Evolutionary conservation across 2,797 vertebrate species (phyloP).

Genomic region (Antennarius maculatus): DNA sequence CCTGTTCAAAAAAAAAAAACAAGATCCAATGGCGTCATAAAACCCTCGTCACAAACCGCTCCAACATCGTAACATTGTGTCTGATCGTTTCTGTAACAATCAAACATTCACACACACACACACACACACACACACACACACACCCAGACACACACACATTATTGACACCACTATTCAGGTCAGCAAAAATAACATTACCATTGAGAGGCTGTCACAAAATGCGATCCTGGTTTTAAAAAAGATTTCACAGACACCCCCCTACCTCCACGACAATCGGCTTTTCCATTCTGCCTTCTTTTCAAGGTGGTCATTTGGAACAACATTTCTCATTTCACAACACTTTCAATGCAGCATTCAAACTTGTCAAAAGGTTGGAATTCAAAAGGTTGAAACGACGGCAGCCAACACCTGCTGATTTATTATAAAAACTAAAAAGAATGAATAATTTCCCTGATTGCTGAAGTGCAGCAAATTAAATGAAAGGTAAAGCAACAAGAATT

Average conservation of each 20-base stretch:
- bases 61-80: not conserved
- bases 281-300: not conserved
- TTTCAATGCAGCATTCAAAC: not conserved
- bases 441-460: not conserved
- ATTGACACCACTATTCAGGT: conserved; percentile 4
- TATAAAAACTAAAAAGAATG: not conserved
- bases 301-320: not conserved
- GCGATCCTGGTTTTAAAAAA: not conserved
- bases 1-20: not conserved
- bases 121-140: too few species aligned
- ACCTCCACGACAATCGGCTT: not conserved
- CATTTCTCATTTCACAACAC: not conserved
- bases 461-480: not conserved
- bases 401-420: not conserved
- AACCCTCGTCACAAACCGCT: not conserved
- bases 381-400: not conserved
- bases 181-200: not conserved
- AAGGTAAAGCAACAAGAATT: not conserved
- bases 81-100: not conserved
- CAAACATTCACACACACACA: not conserved
- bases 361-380: not conserved
- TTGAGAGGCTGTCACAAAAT: not conserved
- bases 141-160: not conserved
- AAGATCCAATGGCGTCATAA: too few species aligned
- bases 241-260: not conserved